Evolutionary conservation across 2,113 vertebrate species (phyloP).

Genomic region (Arvicanthis niloticus): DNA sequence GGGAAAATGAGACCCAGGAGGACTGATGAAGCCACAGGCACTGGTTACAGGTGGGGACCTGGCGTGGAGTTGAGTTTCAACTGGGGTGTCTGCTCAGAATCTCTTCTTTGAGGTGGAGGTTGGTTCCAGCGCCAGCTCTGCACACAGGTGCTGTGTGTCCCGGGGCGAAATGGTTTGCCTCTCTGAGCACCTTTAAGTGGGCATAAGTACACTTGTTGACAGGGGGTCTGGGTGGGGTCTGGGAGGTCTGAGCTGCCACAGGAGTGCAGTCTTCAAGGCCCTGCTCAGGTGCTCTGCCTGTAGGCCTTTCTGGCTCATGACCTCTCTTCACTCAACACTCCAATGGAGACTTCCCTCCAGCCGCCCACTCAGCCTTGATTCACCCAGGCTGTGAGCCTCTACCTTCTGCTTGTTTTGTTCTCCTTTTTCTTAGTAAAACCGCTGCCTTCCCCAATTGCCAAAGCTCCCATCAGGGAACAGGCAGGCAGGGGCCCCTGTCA

Average conservation of each 20-base stretch:
- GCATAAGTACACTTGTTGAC: neutral
- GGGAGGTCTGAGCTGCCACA: neutral
- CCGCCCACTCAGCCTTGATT: neutral
- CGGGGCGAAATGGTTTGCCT: neutral
- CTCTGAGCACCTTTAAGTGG: neutral
- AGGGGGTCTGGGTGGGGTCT: neutral
- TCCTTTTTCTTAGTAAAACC: constrained; percentile 76
- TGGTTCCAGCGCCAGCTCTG: neutral
- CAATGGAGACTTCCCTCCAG: neutral
- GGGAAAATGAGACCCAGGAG: neutral
- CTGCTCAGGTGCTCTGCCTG: neutral
- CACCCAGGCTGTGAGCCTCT: neutral
- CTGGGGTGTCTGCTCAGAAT: neutral
- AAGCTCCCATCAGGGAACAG: constrained; percentile 38
- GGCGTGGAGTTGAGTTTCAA: neutral
- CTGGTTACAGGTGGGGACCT: neutral
- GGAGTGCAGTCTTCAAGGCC: no score
- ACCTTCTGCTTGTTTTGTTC: constrained; percentile 66
- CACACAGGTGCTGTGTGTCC: neutral
- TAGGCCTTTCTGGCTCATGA: neutral
- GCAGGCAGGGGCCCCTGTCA: neutral
- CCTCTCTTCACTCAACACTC: neutral
- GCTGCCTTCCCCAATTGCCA: constrained; percentile 64
- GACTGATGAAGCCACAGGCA: neutral
- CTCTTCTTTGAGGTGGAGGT: neutral